Evolutionary conservation across 2,888 invertebrate species (phyloP), one percentile per base, ranked within the genome.

Genomic region (Napeogenes sylphis): DNA sequence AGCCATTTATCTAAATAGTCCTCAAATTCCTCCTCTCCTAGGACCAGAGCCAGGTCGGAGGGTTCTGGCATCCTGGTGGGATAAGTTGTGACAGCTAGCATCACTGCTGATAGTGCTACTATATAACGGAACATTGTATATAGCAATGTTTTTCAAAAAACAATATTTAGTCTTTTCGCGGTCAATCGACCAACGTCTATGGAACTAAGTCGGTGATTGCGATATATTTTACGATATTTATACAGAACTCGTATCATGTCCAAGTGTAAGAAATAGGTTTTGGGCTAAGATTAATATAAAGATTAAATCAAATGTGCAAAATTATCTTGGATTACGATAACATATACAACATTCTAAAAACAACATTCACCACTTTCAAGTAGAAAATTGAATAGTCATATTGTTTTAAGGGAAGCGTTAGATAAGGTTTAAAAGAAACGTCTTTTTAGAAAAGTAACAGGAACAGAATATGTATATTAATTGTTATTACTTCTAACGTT

Each of bases 21-120:
- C 67, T 91, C 90, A 63, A 89, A 91, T 10, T 87, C 85, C 2
- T 91, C 88, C 75, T 91, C 91, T 58, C 76, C 78, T 38, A 90
- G 78, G 45, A 83, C 67, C 56, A 83, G 71, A 2, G 85, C 87
- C 32, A 90, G 69, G 10, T 86, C 74, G 2, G 81, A 79, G 1
- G 90, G 91, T 61, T 86, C 83, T 2, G 84, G 83, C 57, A 84
- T 62, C 12, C 76, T 69, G 8, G 56, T 45, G 10, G 68, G 69
- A 46, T 77, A 55, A 4, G 82, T 77, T 60, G 72, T 71, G 30
- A 71, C 72, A 2, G 71, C 77, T 65, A 74, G 71, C 56, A 73
- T 64, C 5, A 78, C 58, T n/a, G 71, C 76, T 62, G 72, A 66
- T 30, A 84, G 32, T 14, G 62, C 64, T 38, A 70, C 4, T 14